Conservation (phyloP, 2,113 vertebrate genomes). For the Aptenodytes forsteri region DNA sequence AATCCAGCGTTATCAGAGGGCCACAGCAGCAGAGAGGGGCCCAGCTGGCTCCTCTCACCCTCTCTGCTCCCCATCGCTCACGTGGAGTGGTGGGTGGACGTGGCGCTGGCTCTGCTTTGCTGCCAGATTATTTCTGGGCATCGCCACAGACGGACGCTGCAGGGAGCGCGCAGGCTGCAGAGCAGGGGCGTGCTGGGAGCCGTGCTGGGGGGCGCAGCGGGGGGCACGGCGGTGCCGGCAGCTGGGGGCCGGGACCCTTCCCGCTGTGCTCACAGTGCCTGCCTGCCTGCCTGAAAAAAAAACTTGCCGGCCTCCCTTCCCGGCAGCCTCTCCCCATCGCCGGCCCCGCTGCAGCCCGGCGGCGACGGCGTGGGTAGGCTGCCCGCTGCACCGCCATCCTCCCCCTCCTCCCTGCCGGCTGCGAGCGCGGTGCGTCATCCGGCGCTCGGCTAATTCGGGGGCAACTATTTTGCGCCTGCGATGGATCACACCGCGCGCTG, state of each 20-base stretch:
- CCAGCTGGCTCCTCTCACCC: neutral
- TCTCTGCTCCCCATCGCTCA: neutral
- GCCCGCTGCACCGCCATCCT: neutral
- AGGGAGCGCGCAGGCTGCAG: neutral
- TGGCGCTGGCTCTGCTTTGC: neutral
- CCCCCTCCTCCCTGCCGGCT: neutral
- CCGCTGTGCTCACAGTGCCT: neutral
- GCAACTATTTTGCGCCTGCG: neutral
- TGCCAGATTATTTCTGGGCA: conserved; percentile 52
- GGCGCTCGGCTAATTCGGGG: neutral
- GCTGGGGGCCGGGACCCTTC: neutral
- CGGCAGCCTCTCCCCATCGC: neutral
- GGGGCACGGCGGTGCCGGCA: neutral
- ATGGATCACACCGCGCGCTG: neutral
- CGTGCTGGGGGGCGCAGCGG: neutral
- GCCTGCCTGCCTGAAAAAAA: neutral
- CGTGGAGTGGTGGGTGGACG: neutral
- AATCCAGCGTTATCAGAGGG: conserved; percentile 27
- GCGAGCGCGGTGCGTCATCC: neutral
- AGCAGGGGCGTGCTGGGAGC: neutral
- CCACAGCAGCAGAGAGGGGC: neutral
- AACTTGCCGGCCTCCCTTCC: neutral
- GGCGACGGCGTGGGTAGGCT: neutral
- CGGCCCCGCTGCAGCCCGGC: neutral
- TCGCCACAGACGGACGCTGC: neutral